Percentiles rank a stretch among this genome's conserved stretches.
Conservation (phyloP, 2,113 vertebrate species). For the Rhinichthys klamathensis region DNA sequence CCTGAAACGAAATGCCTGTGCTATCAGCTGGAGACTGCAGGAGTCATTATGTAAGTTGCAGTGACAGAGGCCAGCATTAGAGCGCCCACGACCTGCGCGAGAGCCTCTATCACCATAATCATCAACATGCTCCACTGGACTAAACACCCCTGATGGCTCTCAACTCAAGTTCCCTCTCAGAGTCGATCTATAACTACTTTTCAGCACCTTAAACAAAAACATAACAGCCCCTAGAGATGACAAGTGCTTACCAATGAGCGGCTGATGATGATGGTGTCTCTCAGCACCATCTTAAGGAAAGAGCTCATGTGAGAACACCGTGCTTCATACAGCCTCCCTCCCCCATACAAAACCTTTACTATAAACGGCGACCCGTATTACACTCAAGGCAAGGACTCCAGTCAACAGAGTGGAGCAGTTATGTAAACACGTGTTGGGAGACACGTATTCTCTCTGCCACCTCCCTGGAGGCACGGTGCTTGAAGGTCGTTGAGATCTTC, state of each 20-base stretch:
- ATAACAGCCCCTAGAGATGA: conserved; percentile 21
- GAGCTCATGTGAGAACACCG: not conserved
- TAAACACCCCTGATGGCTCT: conserved; percentile 19
- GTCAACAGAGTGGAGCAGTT: conserved; percentile 53
- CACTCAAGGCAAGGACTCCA: conserved; percentile 16
- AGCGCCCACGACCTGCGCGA: conserved; percentile 10
- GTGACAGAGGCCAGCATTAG: conserved; percentile 21
- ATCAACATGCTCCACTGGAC: conserved; percentile 33
- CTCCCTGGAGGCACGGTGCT: conserved; percentile 60
- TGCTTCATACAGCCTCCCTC: conserved; percentile 1
- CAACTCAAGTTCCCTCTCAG: not conserved
- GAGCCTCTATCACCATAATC: conserved; percentile 19
- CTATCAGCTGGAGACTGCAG: conserved; percentile 51
- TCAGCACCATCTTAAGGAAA: conserved; percentile 23
- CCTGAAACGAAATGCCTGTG: conserved; percentile 10
- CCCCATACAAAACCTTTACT: not conserved
- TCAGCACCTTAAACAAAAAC: conserved; percentile 8
- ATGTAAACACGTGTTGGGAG: conserved; percentile 64
- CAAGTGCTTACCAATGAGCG: not conserved
- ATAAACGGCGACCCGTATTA: conserved; percentile 14
- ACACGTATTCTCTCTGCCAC: conserved; percentile 61
- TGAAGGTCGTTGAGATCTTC: conserved; percentile 25
- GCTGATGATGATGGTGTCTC: not conserved
- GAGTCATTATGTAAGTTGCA: conserved; percentile 61
- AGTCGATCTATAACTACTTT: conserved; percentile 13